These are phyloP conservation scores for Omphaloscelis lunosa DNA, from an alignment of 2,888 invertebrate species.

Conservation along the genomic window DNA sequence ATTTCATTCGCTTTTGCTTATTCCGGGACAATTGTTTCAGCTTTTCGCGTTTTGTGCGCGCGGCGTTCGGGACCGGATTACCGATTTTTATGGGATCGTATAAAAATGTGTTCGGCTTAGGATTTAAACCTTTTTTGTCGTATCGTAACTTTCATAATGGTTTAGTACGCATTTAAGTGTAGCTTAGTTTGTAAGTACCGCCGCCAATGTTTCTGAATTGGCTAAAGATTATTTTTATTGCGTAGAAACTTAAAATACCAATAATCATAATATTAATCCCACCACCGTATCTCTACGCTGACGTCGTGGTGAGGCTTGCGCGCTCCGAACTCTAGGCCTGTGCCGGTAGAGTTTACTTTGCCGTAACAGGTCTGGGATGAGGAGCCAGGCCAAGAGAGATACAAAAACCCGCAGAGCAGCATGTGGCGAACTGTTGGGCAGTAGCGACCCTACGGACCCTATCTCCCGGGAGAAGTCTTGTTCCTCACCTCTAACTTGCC, in stretches of 20 bases:
- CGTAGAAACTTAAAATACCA: background rate
- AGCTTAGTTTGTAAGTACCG: conserved; percentile 47
- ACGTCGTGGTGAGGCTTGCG: too few species aligned
- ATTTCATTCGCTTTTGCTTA: conserved; percentile 59
- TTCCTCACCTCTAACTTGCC: too few species aligned
- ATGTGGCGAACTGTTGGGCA: too few species aligned
- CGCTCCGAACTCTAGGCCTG: too few species aligned
- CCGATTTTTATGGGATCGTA: conserved; percentile 58
- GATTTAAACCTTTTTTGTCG: conserved; percentile 60
- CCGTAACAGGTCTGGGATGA: too few species aligned
- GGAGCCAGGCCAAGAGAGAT: too few species aligned
- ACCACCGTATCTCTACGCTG: too few species aligned
- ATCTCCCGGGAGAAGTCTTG: too few species aligned
- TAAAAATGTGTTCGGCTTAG: conserved; percentile 57
- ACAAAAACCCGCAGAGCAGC: too few species aligned
- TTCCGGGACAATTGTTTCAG: conserved; percentile 53
- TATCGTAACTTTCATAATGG: conserved; percentile 55
- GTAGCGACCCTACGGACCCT: too few species aligned
- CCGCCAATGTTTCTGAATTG: background rate
- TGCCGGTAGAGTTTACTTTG: too few species aligned
- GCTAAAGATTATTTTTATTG: conserved; percentile 20
- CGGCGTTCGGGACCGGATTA: conserved; percentile 47
- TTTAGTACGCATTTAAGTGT: conserved; percentile 43
- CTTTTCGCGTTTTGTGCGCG: conserved; percentile 50
- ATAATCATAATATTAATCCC: too few species aligned